Percentiles rank a stretch among this genome's conserved stretches.
These are phyloP conservation scores for Drosophila vallismaia DNA, from an alignment of 2,888 invertebrate genomes.

Conservation along the genomic window DNA sequence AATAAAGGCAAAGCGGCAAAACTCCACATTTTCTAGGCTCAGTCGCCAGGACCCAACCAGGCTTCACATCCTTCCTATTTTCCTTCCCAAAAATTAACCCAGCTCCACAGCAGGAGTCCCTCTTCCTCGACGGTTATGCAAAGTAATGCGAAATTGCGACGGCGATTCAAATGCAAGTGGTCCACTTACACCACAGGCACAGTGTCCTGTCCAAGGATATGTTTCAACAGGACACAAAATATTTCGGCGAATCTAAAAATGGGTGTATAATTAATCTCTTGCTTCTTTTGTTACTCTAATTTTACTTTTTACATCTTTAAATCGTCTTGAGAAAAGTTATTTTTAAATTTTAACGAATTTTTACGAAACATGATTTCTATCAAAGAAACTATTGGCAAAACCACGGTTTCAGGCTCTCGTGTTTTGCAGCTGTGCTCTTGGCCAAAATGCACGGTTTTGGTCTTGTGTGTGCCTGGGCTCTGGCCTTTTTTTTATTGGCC, in stretches of 20 bases:
- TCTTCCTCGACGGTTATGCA: slow-evolving; percentile 60
- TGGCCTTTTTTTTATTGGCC: slow-evolving; percentile 72
- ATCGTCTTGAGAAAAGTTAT: neutral
- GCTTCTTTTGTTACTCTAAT: too few relatives aligned
- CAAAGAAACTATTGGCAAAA: neutral
- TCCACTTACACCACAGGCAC: slow-evolving; percentile 33
- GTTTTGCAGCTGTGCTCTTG: slow-evolving; percentile 63
- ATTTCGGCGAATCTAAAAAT: too few relatives aligned
- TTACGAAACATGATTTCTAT: neutral
- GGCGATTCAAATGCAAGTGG: slow-evolving; percentile 68
- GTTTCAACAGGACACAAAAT: too few relatives aligned
- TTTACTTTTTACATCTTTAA: too few relatives aligned
- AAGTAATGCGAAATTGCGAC: slow-evolving; percentile 77
- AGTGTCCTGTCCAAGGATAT: slow-evolving; percentile 8
- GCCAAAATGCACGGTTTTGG: slow-evolving; percentile 25
- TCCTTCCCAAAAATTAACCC: slow-evolving; percentile 6
- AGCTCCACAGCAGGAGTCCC: slow-evolving; percentile 56
- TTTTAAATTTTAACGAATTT: neutral
- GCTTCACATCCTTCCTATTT: neutral
- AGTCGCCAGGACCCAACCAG: slow-evolving; percentile 4
- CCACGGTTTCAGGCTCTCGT: slow-evolving; percentile 49
- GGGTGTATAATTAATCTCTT: too few relatives aligned
- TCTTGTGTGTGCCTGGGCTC: slow-evolving; percentile 11
- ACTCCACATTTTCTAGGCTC: slow-evolving; percentile 44
- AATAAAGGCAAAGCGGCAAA: slow-evolving; percentile 56